Evolutionary conservation across 1,140 invertebrate species (phyloP).

Genomic region (Drepana arcuata): DNA sequence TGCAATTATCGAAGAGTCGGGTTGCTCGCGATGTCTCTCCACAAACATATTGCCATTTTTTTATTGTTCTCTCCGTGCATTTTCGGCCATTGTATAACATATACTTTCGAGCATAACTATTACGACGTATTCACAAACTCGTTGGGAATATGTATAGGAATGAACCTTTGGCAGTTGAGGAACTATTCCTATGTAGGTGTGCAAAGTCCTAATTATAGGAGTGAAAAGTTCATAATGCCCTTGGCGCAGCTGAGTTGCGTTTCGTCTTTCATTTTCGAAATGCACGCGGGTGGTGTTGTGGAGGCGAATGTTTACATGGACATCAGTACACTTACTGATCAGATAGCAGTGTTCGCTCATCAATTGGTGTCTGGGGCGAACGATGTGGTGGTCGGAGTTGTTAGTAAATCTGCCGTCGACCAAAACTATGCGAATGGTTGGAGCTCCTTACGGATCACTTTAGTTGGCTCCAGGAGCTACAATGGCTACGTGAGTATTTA

Average conservation of each 20-base stretch:
- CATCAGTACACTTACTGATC: conserved; percentile 1
- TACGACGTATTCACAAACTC: conserved; percentile 1
- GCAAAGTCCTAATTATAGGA: conserved; percentile 2
- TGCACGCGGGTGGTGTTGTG: conserved; percentile 9
- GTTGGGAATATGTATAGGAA: neutral
- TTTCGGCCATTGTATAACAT: too few relatives aligned
- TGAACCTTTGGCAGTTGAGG: neutral
- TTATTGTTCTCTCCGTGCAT: too few relatives aligned
- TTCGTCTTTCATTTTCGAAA: conserved; percentile 11
- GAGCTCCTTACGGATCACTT: conserved; percentile 1
- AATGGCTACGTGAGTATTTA: conserved; percentile 16
- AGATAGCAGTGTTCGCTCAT: conserved; percentile 1
- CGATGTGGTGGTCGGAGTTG: conserved; percentile 1
- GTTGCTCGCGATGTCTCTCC: too few relatives aligned
- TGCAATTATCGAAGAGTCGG: too few relatives aligned
- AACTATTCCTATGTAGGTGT: neutral
- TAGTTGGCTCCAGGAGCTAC: conserved; percentile 2
- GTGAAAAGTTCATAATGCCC: conserved; percentile 9
- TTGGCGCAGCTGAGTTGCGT: conserved; percentile 10
- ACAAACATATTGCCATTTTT: too few relatives aligned
- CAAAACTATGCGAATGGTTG: conserved; percentile 3
- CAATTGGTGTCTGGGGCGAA: conserved; percentile 1
- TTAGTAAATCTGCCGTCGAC: neutral
- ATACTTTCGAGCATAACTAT: conserved; percentile 3
- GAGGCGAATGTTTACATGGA: conserved; percentile 18